Base-by-base conservation (phyloP, 2,888 invertebrate species). In the Ennomos fuscantarius region DNA sequence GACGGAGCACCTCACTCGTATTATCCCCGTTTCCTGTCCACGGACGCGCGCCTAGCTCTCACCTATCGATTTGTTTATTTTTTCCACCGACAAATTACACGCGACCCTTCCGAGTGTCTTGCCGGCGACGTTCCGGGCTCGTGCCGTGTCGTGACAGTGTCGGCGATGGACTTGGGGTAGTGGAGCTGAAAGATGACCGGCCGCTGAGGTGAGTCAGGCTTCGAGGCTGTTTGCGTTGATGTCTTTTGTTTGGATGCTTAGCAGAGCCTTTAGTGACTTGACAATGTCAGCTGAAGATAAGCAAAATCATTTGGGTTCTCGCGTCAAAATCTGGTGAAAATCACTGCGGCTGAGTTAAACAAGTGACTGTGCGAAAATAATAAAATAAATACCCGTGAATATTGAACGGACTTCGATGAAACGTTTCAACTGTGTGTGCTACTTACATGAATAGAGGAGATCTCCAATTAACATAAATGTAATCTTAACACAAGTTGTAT, bases 1-100 rank as follows among this genome's bases (percentile, higher is more conserved):
- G 81, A 81, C 81, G 79, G 66, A 73, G 76, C 79, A 76, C 79
- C 81, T 87, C 86, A 84, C 89, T 68, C 57, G 65, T 89, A 90
- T 92, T 92, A 92, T 91, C 84, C 84, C 82, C 81, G 90, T 79
- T 91, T 92, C 91, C 91, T 90, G 90, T 90, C 87, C 87, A 81
- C 82, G 86, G 82, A 84, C 90, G 87, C 90, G 82, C 87, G 91
- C 85, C 79, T 87, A 83, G 81, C 85, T 82, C 80, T 88, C 84
- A 60, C 55, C 83, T 82, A 89, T 89, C 81, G 89, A 90, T 90
- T 86, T 90, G 90, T 92, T 91, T 89, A 87, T 91, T 90, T 90
- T 87, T 90, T 85, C 80, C 80, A 85, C 81, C 81, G 84, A 78
- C 78, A 82, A 82, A 74, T 78, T 76, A 76, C 74, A 70, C 76